phyloP scores from a whole-genome alignment of 2,113 vertebrate genomes.

The Mionectes macconnelli region DNA sequence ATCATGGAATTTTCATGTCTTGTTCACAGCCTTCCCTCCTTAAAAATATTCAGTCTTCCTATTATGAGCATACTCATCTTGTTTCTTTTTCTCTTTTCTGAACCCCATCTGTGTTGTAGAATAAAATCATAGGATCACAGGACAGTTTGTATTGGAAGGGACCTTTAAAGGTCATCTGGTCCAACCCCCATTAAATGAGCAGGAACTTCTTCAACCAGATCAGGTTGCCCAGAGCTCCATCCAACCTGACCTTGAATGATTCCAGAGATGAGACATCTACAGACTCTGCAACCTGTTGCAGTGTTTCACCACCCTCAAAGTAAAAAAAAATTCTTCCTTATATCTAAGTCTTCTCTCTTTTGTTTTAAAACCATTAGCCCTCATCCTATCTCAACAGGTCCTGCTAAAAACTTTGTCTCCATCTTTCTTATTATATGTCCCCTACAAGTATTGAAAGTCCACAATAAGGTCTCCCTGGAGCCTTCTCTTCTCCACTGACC shows the following conservation, averaged over 20 bases:
- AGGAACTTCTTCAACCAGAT: background rate
- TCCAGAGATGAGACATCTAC: background rate
- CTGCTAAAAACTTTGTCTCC: background rate
- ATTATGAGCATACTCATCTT: background rate
- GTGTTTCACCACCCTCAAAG: background rate
- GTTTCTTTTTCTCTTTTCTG: background rate
- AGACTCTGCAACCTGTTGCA: background rate
- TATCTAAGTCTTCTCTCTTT: no score
- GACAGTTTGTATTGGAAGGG: background rate
- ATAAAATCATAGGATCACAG: background rate
- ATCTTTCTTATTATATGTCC: background rate
- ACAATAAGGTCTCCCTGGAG: background rate
- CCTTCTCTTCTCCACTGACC: no score
- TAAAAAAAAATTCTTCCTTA: background rate
- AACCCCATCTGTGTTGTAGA: background rate
- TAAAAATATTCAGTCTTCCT: background rate
- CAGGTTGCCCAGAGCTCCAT: background rate
- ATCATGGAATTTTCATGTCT: background rate
- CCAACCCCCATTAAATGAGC: background rate
- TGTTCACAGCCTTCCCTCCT: background rate
- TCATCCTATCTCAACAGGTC: background rate
- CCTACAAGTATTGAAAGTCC: background rate
- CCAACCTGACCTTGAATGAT: background rate
- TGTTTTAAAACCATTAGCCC: background rate
- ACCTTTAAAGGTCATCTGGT: background rate